Evolutionary conservation across 2,797 vertebrate genomes (phyloP).

Genomic region (Prionace glauca): DNA sequence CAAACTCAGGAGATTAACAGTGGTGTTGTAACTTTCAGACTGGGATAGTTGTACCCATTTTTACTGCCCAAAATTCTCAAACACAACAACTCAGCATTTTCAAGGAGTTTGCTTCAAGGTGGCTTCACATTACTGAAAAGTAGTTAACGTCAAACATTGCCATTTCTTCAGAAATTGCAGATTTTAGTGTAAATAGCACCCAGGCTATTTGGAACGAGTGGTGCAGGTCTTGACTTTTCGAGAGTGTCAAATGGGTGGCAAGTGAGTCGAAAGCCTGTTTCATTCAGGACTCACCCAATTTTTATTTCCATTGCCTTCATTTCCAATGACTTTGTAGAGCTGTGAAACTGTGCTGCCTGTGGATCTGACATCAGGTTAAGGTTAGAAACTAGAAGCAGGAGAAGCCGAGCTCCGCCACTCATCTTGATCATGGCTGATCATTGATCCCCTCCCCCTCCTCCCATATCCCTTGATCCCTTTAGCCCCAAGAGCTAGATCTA

Average conservation of each 20-base stretch:
- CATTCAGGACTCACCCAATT: neutral
- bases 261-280: neutral
- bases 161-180: neutral
- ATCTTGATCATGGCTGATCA: no score
- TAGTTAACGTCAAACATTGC: neutral
- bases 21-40: neutral
- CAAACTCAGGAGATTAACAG: neutral
- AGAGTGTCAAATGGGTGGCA: neutral
- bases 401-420: no score
- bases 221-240: neutral
- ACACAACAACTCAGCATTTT: neutral
- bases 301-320: neutral
- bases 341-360: neutral
- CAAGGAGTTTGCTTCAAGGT: neutral
- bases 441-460: no score
- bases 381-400: no score
- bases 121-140: neutral
- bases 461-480: no score
- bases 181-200: neutral
- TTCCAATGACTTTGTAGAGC: neutral
- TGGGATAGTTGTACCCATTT: neutral
- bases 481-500: no score
- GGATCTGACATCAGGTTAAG: neutral
- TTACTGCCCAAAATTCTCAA: neutral
- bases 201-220: neutral